Conservation (phyloP, 2,113 vertebrate species). For the Edolisoma coerulescens region DNA sequence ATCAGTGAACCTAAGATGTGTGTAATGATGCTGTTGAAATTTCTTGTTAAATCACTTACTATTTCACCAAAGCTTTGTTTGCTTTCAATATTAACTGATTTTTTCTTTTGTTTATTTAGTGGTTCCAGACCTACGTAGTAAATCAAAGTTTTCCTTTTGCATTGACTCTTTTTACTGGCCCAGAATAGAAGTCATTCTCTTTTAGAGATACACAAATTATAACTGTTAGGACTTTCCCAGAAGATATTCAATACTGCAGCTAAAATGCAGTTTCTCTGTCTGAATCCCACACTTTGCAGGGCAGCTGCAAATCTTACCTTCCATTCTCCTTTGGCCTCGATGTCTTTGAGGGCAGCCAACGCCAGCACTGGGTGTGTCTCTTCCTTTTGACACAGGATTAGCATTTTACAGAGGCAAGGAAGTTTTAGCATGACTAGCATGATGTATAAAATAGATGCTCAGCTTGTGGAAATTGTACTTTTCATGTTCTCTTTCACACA, state of each 20-base stretch:
- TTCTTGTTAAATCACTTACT: not conserved
- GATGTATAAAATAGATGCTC: not conserved
- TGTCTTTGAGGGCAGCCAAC: not conserved
- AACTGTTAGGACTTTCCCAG: not conserved
- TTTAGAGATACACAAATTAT: not conserved
- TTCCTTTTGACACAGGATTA: not conserved
- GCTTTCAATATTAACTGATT: not conserved
- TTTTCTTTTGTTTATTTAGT: not conserved
- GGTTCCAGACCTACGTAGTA: not conserved
- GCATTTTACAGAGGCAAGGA: not conserved
- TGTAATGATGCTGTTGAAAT: not conserved
- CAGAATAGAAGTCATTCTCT: not conserved
- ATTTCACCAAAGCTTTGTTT: not conserved
- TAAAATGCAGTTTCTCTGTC: not conserved
- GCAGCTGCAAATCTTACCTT: not conserved
- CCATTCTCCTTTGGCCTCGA: not conserved
- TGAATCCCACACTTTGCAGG: not conserved
- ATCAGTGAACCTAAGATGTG: not conserved
- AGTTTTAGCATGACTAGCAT: not conserved
- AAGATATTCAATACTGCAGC: not conserved
- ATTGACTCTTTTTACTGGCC: not conserved
- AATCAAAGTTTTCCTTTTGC: not conserved
- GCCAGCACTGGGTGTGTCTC: not conserved
- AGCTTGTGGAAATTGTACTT: not conserved
- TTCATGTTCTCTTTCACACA: too few species aligned